Base-by-base conservation (phyloP, 2,888 invertebrate species). In the Plebejus argus region DNA sequence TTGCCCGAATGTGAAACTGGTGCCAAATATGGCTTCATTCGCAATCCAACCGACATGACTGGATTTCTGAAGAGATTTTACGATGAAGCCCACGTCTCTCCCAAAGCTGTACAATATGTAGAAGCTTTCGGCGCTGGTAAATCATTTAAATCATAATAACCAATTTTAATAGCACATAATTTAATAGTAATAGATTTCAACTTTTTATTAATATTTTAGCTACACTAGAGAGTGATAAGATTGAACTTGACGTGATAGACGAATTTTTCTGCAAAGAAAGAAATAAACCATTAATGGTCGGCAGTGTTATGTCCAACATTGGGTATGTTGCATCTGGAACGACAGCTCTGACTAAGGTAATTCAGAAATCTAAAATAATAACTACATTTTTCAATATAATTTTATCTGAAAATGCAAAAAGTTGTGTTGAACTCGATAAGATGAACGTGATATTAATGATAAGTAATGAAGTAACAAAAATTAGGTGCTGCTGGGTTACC, bases 61-160 rank as follows among this genome's bases (percentile, higher is more conserved):
- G 80, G 82, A 1, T 89, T 88, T 70, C 78, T 88, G 4, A 81
- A 83, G 23, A 74, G 79, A 0, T 89, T 76, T 33, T 76, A 76
- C 53, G 8, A 76, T 2, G 76, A 76, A 53, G 70, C 70, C 0
- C 56, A 70, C 0, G 28, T 76, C 12, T 53, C 33, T 1, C 70
- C 76, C 10, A 10, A 70, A 10, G 70, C 33, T n/a, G 76, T 76
- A 20, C 53, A 76, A 70, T 76, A 76, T 49, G 70, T 76, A 7
- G 76, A 76, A 49, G 76, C 76, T 53, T 96, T 96, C 86, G 96
- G 96, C 20, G 95, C 96, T 77, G 96, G 96, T 83, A 18, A 28
- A 66, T 66, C 3, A 28, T 28, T 28, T 28, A 28, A 28, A 28
- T 2, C 2, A 28, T 28, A 1, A 28, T 28, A 49, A 15, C 49